A percentile compares a stretch with the other conserved stretches of the same genome.
phyloP scores from a whole-genome alignment of 2,888 invertebrate species.

The Drosophila niveifrons region DNA sequence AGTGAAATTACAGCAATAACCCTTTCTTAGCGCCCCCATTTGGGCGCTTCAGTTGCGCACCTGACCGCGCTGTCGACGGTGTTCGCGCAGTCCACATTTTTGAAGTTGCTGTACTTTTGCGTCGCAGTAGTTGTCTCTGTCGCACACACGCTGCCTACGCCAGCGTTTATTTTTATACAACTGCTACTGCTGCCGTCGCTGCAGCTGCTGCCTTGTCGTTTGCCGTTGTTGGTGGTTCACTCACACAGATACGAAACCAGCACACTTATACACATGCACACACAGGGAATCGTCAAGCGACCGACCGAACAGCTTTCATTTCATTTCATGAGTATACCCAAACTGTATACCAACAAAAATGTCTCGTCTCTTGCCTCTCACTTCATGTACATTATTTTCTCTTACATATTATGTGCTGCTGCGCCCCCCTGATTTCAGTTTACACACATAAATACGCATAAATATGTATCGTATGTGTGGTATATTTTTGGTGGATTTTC shows the following conservation, averaged over 20 bases:
- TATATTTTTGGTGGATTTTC: slow-evolving; percentile 22
- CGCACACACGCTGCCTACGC: slow-evolving; percentile 74
- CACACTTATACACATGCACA: slow-evolving; percentile 1
- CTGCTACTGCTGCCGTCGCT: slow-evolving; percentile 66
- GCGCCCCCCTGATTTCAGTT: slow-evolving; percentile 3
- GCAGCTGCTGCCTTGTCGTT: slow-evolving; percentile 52
- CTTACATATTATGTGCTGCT: background rate
- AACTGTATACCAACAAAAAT: slow-evolving; percentile 51
- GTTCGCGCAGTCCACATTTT: slow-evolving; percentile 74
- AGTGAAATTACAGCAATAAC: no score
- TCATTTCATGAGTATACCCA: slow-evolving; percentile 63
- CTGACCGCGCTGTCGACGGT: slow-evolving; percentile 55
- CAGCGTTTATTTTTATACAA: slow-evolving; percentile 77
- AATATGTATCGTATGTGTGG: no score
- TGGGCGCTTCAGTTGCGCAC: slow-evolving; percentile 39
- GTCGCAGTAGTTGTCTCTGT: slow-evolving; percentile 81
- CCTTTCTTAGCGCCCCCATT: slow-evolving; percentile 40
- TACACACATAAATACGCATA: background rate
- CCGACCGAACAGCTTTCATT: slow-evolving; percentile 77
- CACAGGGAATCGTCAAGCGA: slow-evolving; percentile 33
- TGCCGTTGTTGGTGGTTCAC: slow-evolving; percentile 40
- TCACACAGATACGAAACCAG: slow-evolving; percentile 31
- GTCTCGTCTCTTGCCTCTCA: slow-evolving; percentile 23
- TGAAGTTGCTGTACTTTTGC: slow-evolving; percentile 81
- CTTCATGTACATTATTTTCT: background rate